Conservation (phyloP, 2,113 vertebrate species). For the Campylomormyrus tamandua region DNA sequence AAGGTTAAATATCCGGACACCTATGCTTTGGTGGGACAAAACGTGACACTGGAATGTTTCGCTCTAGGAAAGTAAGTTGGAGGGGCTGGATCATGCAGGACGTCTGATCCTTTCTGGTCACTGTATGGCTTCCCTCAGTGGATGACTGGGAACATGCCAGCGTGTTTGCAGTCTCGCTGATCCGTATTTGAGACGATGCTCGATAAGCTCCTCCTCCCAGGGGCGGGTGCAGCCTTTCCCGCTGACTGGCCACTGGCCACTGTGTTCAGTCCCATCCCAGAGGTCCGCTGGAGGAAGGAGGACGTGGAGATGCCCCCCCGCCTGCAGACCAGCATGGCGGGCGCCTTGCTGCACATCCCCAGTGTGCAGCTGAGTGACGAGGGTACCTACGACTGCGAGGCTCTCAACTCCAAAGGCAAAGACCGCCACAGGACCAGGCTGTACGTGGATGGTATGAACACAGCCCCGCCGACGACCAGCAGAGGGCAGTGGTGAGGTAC, state of each 20-base stretch:
- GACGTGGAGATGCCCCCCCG: conserved; percentile 70
- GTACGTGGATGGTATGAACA: conserved; percentile 74
- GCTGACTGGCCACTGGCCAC: not conserved
- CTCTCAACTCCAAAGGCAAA: conserved; percentile 81
- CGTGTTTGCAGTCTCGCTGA: not conserved
- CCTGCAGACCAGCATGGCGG: conserved; percentile 75
- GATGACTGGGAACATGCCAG: not conserved
- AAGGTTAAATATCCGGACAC: conserved; percentile 83
- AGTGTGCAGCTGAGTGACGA: conserved; percentile 84
- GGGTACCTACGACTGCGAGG: conserved; percentile 83
- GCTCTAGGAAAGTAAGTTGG: conserved; percentile 93
- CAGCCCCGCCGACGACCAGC: too few species aligned
- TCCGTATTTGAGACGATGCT: not conserved
- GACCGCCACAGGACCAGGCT: conserved; percentile 75
- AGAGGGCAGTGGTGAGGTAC: not conserved
- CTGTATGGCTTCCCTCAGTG: not conserved
- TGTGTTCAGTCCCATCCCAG: conserved; percentile 78
- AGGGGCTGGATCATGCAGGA: not conserved
- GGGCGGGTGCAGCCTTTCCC: not conserved
- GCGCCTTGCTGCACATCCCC: conserved; percentile 79
- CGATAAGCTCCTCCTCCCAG: not conserved
- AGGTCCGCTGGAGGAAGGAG: conserved; percentile 80
- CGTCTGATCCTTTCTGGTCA: not conserved
- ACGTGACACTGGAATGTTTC: conserved; percentile 91
- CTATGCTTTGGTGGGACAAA: conserved; percentile 77